Evolutionary conservation across 2,797 vertebrate genomes (phyloP), one percentile per base, ranked within the genome.

Genomic region (Basileuterus tristriatus): DNA sequence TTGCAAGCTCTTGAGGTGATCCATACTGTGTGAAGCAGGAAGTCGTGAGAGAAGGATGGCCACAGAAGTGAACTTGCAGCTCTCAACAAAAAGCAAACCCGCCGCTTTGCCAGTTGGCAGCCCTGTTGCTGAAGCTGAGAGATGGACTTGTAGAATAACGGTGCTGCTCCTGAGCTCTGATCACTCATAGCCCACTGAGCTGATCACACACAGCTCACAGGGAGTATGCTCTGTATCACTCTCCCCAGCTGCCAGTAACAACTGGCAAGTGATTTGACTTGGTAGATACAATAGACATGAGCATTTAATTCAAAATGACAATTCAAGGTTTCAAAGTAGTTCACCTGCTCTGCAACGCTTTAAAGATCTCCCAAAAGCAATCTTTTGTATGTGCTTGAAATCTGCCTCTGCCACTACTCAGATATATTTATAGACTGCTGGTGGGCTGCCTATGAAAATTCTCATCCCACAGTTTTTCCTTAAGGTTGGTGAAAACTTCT

Each of bases 391-490:
- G 79, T 69, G 39, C 87, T 92, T 95, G 86, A 96, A 94, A 95
- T 93, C 94, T 96, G 89, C 64, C 84, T 96, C 79, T 96, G 92
- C 87, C 89, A 89, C 90, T 97, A 94, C 87, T 94, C 69, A 83
- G 78, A 83, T 91, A 30, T 96, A 96, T 96, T 96, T 96, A 96
- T 96, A 96, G 94, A 70, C 75, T 94, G 21, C 86, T 95, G 72
- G 96, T 94, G 92, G 95, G 94, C 71, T 96, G 95, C 78, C 79
- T 95, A 92, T 93, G 87, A 97, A 96, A 93, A 92, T 92, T 96
- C 82, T 84, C 90, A 29, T 94, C 95, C 92, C 58, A 93, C 94
- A 94, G 75, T 71, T 92, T 95, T 95, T 96, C n/a, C 92, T 89
- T 95, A 83, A 87, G 80, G 50, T 87, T 93, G 68, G 53, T 89